These are phyloP conservation scores for Laothoe populi DNA, from an alignment of 2,888 invertebrate genomes.

Conservation along the genomic window DNA sequence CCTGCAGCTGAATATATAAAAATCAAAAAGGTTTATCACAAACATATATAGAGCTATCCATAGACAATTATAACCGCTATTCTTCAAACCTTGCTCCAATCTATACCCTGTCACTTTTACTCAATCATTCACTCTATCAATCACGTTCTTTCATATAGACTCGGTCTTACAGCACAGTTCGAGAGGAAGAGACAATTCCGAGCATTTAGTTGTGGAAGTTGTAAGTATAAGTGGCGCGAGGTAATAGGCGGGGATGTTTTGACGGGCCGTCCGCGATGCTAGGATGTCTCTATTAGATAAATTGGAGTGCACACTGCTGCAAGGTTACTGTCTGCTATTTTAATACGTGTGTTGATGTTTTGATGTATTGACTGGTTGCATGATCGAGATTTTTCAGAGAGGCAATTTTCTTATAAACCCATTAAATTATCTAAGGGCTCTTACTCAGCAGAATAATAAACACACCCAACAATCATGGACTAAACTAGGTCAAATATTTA, in stretches of 20 bases:
- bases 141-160: conserved; percentile 30
- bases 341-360: background rate
- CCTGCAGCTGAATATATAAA: too few relatives aligned
- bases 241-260: conserved; percentile 71
- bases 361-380: background rate
- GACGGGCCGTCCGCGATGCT: conserved; percentile 62
- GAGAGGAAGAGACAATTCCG: conserved; percentile 79
- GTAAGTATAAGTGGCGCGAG: conserved; percentile 61
- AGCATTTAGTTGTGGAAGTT: conserved; percentile 67
- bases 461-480: too few relatives aligned
- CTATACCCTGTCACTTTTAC: background rate
- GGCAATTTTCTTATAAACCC: too few relatives aligned
- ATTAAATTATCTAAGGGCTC: too few relatives aligned
- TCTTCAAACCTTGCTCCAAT: background rate
- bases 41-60: too few relatives aligned
- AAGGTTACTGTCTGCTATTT: conserved; percentile 19
- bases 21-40: too few relatives aligned
- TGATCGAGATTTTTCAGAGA: too few relatives aligned
- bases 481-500: too few relatives aligned
- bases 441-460: too few relatives aligned
- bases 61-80: too few relatives aligned
- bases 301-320: conserved; percentile 46
- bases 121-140: conserved; percentile 2
- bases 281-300: conserved; percentile 73
- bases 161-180: conserved; percentile 42